Evolutionary conservation across 2,888 invertebrate species (phyloP), one percentile per base, ranked within the genome.

Genomic region (Hypomecis punctinalis): DNA sequence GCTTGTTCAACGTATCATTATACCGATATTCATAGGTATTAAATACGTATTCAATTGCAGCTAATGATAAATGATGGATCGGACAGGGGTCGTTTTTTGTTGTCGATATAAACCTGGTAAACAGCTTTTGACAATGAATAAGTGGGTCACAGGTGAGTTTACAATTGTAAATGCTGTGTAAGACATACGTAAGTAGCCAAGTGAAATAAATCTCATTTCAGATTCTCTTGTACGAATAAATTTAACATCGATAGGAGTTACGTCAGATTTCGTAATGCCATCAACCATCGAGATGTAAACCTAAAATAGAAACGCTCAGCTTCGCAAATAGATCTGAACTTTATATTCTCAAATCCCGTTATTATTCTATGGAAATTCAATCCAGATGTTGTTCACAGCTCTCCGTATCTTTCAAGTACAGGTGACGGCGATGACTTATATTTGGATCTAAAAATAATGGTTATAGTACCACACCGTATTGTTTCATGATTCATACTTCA

Each of bases 271-370:
- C 63, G 67, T 54, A 67, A 72, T 60, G 48, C 58, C 64, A 48
- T 40, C 42, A 11, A 57, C 59, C 57, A 46, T 55, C 57, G 67
- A 51, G 59, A 64, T 35, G 55, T 61, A 49, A 47, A 68, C 63
- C 68, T 66, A 72, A 68, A 70, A 67, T 62, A 67, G 62, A 56
- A 68, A 53, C 63, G 66, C 61, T 63, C 65, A 53, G 43, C 61
- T 59, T 42, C 23, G 56, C 55, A 60, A 55, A 55, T 49, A 36
- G 54, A 66, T 59, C 47, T 61, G 46, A 66, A 63, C 64, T 71
- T 62, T 58, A 66, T 53, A 58, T 57, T 59, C 48, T 46, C 10
- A 42, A 42, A 36, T 49, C 23, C 35, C 23, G 46, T 56, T 55
- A 47, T 10, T 23, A 42, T 45, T 52, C 39, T 42, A 60, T 48